Evolutionary conservation across 1,140 invertebrate genomes (phyloP).

Genomic region (Limonius californicus): DNA sequence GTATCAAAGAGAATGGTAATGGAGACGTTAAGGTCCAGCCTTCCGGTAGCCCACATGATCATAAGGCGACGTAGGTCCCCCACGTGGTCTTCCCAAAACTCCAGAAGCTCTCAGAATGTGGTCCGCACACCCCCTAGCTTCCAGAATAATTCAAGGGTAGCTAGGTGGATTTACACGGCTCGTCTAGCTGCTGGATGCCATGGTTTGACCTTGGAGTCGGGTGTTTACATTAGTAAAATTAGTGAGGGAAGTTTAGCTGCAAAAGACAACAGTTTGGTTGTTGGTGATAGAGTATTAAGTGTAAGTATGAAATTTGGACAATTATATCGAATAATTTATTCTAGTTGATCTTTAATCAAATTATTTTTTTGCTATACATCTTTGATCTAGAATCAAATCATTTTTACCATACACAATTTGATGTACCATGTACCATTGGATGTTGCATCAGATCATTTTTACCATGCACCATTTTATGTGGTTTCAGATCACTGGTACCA

Average conservation of each 20-base stretch:
- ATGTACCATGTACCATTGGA: too few relatives aligned
- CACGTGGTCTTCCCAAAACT: conserved; percentile 22
- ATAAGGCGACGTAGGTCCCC: conserved; percentile 53
- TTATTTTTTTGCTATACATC: too few relatives aligned
- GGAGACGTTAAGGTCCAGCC: conserved; percentile 64
- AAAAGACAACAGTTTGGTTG: conserved; percentile 83
- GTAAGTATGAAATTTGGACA: conserved; percentile 60
- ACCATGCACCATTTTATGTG: too few relatives aligned
- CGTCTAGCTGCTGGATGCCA: conserved; percentile 51
- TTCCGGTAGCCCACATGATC: conserved; percentile 61
- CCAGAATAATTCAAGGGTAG: conserved; percentile 45
- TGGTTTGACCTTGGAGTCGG: conserved; percentile 75
- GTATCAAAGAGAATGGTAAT: conserved; percentile 67
- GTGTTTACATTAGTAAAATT: conserved; percentile 86
- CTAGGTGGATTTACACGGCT: conserved; percentile 48
- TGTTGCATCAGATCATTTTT: too few relatives aligned
- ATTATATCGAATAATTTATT: too few relatives aligned
- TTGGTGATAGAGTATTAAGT: conserved; percentile 89
- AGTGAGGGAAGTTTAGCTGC: conserved; percentile 81
- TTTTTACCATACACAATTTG: too few relatives aligned
- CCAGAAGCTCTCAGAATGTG: conserved; percentile 15
- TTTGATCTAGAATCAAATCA: too few relatives aligned
- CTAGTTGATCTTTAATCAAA: too few relatives aligned
- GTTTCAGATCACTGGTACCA: too few relatives aligned
- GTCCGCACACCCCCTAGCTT: conserved; percentile 17